Conservation (phyloP, 2,888 invertebrate genomes). For the Pardosa pseudoannulata region DNA sequence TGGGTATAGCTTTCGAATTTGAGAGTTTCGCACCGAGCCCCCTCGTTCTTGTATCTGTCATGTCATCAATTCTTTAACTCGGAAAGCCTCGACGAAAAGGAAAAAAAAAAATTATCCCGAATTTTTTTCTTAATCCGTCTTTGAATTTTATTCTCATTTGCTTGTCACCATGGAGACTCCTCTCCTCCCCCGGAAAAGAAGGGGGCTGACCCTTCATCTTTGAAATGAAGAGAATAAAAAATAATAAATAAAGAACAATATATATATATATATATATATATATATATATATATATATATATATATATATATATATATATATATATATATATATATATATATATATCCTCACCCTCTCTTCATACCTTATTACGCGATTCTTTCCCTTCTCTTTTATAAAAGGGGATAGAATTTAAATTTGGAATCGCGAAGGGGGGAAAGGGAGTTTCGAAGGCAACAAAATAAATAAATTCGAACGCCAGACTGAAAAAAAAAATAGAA, state of each 20-base stretch:
- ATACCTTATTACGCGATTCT: conserved; percentile 51
- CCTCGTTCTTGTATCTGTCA: too few relatives aligned
- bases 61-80: too few relatives aligned
- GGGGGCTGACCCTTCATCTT: neutral
- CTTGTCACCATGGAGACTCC: neutral
- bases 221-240: neutral
- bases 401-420: conserved; percentile 39
- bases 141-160: neutral
- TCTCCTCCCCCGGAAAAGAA: neutral
- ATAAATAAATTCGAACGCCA: conserved; percentile 18
- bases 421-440: too few relatives aligned
- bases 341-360: conserved; percentile 13
- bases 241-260: neutral
- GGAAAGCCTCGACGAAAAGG: too few relatives aligned
- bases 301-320: too few relatives aligned
- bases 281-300: too few relatives aligned
- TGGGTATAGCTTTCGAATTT: too few relatives aligned
- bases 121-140: too few relatives aligned
- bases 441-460: conserved; percentile 31
- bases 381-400: conserved; percentile 20
- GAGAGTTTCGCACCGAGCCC: too few relatives aligned
- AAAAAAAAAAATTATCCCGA: too few relatives aligned
- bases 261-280: too few relatives aligned
- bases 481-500: neutral
- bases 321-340: too few relatives aligned